A percentile compares a stretch with the other conserved stretches of the same genome.
Evolutionary conservation across 2,797 vertebrate genomes (phyloP).

Genomic region (Thaleichthys pacificus): DNA sequence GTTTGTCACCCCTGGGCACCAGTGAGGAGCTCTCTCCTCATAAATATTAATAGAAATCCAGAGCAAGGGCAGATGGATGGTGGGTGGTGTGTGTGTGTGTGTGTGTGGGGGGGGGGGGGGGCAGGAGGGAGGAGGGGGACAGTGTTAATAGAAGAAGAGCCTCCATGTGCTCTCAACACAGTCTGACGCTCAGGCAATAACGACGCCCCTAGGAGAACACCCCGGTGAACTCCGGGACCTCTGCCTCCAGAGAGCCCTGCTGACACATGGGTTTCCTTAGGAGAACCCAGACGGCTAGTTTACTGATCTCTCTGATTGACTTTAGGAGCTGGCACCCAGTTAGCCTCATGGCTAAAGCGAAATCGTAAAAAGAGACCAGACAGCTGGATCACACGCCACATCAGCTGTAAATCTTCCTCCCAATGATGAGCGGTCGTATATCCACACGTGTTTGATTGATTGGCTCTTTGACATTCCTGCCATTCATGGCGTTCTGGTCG

Average conservation of each 20-base stretch:
- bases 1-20: conserved; percentile 60
- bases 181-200: conserved; percentile 23
- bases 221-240: conserved; percentile 35
- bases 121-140: neutral
- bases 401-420: conserved; percentile 27
- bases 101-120: no score
- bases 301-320: conserved; percentile 10
- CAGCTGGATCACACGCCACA: conserved; percentile 30
- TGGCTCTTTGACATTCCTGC: conserved; percentile 10
- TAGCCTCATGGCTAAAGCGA: conserved; percentile 21
- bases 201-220: conserved; percentile 26
- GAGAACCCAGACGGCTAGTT: conserved; percentile 28
- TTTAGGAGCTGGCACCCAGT: conserved; percentile 32
- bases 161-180: conserved; percentile 31
- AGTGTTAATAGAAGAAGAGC: conserved; percentile 42
- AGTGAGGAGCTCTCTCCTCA: conserved; percentile 47
- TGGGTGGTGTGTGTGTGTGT: no score
- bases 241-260: conserved; percentile 15
- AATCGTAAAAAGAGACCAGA: conserved; percentile 15
- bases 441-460: conserved; percentile 26
- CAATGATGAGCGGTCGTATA: conserved; percentile 22
- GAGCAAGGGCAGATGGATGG: neutral
- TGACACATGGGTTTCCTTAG: conserved; percentile 2
- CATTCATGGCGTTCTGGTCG: conserved; percentile 19
- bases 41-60: conserved; percentile 65